Evolutionary conservation across 2,888 invertebrate genomes (phyloP), one percentile per base, ranked within the genome.

Genomic region (Lissocephala sabroskyi): DNA sequence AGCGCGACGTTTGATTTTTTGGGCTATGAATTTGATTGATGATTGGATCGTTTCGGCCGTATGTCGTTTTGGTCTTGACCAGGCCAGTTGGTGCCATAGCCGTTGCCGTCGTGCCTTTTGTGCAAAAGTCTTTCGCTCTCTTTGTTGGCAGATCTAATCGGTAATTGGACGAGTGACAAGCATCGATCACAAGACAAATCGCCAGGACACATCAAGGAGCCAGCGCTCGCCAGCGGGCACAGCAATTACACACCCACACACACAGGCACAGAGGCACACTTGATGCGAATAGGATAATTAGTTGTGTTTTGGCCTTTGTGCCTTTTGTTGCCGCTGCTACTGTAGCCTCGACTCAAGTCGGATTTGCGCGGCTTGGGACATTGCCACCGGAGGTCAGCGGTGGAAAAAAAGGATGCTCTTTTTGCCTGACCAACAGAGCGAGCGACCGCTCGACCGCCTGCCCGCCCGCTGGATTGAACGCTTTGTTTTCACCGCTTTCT

Each of bases 281-380:
- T 59, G 65, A 59, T 63, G 56, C 63, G 75, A 67, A 68, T 64
- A 65, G 75, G 65, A 71, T 75, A 75, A 71, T 71, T 71, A 71
- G 68, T 47, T 41, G 62, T 65, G 58, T 71, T 63, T 52, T 56
- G 52, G 47, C 54, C 70, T 67, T 71, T 73, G 56, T 63, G 65
- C 41, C 64, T 52, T 74, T 67, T 71, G 60, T 35, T 52, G 52
- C 62, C 51, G 41, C 40, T 26, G 54, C 62, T 62, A 59, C 62
- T 46, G 59, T 62, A 45, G 63, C n/a, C 51, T 42, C 19, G 37
- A 37, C 18, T 37, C 19, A 19, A 16, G 49, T 45, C 49, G 46
- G 54, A 44, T 57, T 53, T 44, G 45, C 45, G 42, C 45, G 42
- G 44, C 41, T 41, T 40, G 36, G 30, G 29, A 42, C 33, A n/a